A percentile compares a stretch with the other conserved stretches of the same genome.
Conservation (phyloP, 2,888 invertebrate species). For the Ophion slaviceki region DNA sequence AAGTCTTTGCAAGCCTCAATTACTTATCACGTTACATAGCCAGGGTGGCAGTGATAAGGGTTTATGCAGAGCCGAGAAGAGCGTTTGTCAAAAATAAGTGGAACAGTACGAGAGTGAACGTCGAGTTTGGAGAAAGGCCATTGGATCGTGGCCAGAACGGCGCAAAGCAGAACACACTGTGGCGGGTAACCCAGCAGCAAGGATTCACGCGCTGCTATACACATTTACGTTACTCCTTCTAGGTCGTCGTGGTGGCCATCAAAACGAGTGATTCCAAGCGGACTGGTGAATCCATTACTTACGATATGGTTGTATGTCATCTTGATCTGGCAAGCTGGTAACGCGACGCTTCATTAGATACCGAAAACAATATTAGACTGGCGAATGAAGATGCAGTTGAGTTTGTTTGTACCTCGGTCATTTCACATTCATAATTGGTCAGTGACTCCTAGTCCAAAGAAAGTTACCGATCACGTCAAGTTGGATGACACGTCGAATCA, state of each 20-base stretch:
- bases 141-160: conserved; percentile 65
- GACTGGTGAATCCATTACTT: conserved; percentile 45
- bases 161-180: conserved; percentile 63
- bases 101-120: conserved; percentile 40
- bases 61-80: conserved; percentile 29
- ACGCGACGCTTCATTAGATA: conserved; percentile 1
- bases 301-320: conserved; percentile 39
- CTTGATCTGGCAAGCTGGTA: conserved; percentile 33
- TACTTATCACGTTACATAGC: background rate
- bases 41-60: conserved; percentile 27
- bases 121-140: conserved; percentile 67
- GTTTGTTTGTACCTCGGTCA: background rate
- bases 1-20: conserved; percentile 8
- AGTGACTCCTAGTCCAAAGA: background rate
- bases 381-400: background rate
- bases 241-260: conserved; percentile 18
- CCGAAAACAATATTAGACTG: background rate
- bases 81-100: conserved; percentile 32
- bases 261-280: conserved; percentile 48
- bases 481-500: background rate
- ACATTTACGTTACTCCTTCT: conserved; percentile 33
- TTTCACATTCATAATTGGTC: background rate
- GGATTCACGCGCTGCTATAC: conserved; percentile 59
- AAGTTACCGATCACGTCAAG: background rate
- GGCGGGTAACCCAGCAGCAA: conserved; percentile 50